These are phyloP conservation scores for Trichogramma dendrolimi DNA, from an alignment of 2,888 invertebrate species.

Conservation along the genomic window DNA sequence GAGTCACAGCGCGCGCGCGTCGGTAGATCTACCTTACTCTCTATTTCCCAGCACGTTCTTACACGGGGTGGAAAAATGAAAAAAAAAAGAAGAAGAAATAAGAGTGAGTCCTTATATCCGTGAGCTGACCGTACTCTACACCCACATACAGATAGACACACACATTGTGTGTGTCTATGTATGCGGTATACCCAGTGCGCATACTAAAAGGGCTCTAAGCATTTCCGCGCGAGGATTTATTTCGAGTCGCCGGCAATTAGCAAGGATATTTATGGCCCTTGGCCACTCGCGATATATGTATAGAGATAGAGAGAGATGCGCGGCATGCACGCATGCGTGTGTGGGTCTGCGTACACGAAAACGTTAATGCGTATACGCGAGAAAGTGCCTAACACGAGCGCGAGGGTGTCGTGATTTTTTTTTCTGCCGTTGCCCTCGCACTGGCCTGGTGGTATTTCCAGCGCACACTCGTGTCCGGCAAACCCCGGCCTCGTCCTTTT, in stretches of 20 bases:
- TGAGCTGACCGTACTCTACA: neutral
- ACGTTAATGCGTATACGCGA: too few species aligned
- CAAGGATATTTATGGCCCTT: conserved; percentile 42
- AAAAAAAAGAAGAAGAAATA: conserved; percentile 12
- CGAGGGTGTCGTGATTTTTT: too few species aligned
- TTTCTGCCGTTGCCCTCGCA: too few species aligned
- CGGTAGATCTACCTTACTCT: neutral
- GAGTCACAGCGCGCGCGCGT: neutral
- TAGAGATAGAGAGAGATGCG: too few species aligned
- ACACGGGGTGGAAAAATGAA: neutral
- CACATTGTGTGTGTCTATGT: too few species aligned
- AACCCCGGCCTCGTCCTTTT: too few species aligned
- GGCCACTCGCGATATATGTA: neutral
- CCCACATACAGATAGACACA: neutral
- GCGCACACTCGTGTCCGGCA: too few species aligned
- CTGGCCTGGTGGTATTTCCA: too few species aligned
- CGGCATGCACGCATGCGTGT: too few species aligned
- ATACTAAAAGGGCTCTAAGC: conserved; percentile 29
- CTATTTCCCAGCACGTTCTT: conserved; percentile 16
- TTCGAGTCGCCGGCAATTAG: conserved; percentile 43
- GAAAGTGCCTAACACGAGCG: too few species aligned
- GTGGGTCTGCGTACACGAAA: too few species aligned
- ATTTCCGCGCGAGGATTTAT: conserved; percentile 44
- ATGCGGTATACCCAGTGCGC: neutral
- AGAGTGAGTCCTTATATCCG: too few species aligned